Evolutionary conservation across 1,140 invertebrate species (phyloP), one percentile per base, ranked within the genome.

Genomic region (Brachionus rubens): DNA sequence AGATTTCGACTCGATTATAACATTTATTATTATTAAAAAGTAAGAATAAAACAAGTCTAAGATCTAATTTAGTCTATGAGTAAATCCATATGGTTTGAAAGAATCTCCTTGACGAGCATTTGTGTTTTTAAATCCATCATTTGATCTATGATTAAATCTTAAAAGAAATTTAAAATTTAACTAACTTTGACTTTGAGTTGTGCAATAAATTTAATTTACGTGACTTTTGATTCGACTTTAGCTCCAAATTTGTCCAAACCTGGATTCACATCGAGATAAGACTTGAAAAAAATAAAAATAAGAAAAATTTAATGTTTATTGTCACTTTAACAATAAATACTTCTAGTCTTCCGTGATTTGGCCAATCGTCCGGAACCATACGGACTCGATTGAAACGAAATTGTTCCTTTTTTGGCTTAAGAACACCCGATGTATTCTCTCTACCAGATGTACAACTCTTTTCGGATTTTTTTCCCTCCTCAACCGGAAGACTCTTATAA

Each of bases 401-500:
- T 65, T 65, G 59, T 12, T 65, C 59, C 43, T 65, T 65, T 65
- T 43, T 65, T 24, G 33, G 59, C 19, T 65, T 65, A 24, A 43
- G 14, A 46, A 43, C 30, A 24, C 36, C 30, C 12, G 59, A 16
- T 43, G 59, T 43, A 65, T 65, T 65, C n/a, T 65, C 59, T 65
- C 59, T 65, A n/a, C 59, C 59, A n/a, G 59, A 43, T 43, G 41
- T 65, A n/a, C 59, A 65, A 14, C 40, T 43, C 6, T 24, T 14
- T 43, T 41, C 40, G n/a, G n/a, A n/a, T 43, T 46, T 65, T 46
- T 65, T 21, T 9, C 19, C 24, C 40, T 24, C 12, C n/a, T 43
- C 19, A 41, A 24, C 19, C 12, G 9, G 12, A 26, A 19, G 19
- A 4, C n/a, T 59, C 36, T 36, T 59, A 33, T 59, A 10, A n/a